Percentiles rank a stretch among this genome's conserved stretches.
These are phyloP conservation scores for Lemur catta DNA, from an alignment of 2,797 vertebrate genomes.

Conservation along the genomic window DNA sequence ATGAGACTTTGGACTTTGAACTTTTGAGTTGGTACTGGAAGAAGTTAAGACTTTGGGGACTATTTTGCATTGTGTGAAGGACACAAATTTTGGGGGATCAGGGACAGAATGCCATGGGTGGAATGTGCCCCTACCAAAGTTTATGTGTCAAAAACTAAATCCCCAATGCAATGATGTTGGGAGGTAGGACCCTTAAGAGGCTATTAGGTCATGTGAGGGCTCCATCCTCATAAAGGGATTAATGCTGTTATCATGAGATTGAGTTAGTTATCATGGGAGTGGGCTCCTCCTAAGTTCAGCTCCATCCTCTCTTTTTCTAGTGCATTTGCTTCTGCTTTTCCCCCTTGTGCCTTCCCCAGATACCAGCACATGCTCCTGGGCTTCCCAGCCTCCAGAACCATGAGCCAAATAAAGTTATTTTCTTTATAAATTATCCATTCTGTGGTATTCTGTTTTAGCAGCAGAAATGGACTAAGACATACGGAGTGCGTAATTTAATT, in stretches of 20 bases:
- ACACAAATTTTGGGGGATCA: neutral
- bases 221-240: neutral
- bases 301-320: neutral
- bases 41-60: neutral
- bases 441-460: neutral
- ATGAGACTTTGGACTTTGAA: neutral
- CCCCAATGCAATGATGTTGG: neutral
- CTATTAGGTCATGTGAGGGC: neutral
- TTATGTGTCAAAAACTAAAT: neutral
- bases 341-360: neutral
- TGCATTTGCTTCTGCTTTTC: neutral
- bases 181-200: neutral
- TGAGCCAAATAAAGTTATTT: neutral
- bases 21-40: neutral
- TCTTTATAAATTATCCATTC: neutral
- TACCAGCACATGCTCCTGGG: neutral
- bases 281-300: neutral
- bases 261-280: neutral
- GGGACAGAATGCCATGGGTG: neutral
- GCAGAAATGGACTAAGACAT: neutral
- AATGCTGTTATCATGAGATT: neutral
- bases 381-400: neutral
- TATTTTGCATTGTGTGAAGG: neutral
- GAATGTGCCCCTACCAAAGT: neutral
- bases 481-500: neutral